phyloP scores from a whole-genome alignment of 2,797 vertebrate species.

The Cephalopachus bancanus region DNA sequence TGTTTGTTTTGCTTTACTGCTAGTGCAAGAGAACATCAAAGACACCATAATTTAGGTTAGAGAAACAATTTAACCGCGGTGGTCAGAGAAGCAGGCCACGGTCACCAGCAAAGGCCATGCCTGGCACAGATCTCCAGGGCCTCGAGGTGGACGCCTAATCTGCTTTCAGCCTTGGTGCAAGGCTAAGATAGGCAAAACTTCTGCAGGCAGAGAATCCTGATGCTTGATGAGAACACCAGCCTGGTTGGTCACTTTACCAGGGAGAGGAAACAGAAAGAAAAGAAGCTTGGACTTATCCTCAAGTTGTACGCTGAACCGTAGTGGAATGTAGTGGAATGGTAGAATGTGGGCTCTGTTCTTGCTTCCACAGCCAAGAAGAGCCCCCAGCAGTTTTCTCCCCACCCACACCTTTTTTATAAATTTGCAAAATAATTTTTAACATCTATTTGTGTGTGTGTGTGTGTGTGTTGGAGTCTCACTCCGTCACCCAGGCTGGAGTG shows the following conservation, averaged over 20 bases:
- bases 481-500: no score
- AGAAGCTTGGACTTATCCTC: not conserved
- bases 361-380: not conserved
- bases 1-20: conserved; percentile 58
- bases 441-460: no score
- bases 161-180: not conserved
- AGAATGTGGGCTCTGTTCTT: not conserved
- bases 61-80: conserved; percentile 21
- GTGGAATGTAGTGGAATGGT: not conserved
- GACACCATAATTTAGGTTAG: not conserved
- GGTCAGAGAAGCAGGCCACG: not conserved
- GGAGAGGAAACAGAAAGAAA: not conserved
- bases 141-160: not conserved
- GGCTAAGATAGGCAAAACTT: not conserved
- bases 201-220: not conserved
- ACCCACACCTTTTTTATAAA: not conserved
- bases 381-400: not conserved
- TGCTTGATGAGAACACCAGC: fast-evolving
- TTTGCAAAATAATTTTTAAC: not conserved
- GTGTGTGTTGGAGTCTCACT: no score
- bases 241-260: not conserved
- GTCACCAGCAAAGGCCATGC: not conserved
- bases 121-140: not conserved
- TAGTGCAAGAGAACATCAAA: conserved; percentile 19
- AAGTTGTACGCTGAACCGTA: not conserved